phyloP scores from a whole-genome alignment of 2,113 vertebrate genomes.

The Murina feae region DNA sequence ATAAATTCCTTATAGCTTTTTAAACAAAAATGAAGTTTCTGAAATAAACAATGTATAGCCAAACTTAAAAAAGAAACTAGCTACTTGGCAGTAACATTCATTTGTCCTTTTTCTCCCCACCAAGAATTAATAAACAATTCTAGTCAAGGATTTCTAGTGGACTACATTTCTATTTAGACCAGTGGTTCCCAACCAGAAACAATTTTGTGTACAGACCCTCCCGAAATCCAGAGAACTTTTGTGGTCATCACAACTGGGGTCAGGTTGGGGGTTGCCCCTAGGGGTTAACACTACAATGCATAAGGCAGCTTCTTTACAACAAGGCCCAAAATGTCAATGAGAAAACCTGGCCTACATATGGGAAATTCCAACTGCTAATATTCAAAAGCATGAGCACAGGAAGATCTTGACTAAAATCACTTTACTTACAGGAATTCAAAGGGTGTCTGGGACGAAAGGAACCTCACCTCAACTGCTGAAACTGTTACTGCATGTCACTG shows the following conservation, averaged over 20 bases:
- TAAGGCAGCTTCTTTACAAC: background rate
- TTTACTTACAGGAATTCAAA: constrained; percentile 65
- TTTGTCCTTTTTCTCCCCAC: constrained; percentile 29
- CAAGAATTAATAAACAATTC: constrained; percentile 70
- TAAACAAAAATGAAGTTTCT: constrained; percentile 11
- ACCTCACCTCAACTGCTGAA: constrained; percentile 63
- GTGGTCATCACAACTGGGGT: background rate
- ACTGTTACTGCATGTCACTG: constrained; percentile 39
- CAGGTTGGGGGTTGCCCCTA: background rate
- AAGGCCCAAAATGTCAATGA: background rate
- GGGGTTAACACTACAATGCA: background rate
- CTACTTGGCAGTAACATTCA: constrained; percentile 52
- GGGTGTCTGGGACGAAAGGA: constrained; percentile 68
- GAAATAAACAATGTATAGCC: constrained; percentile 35
- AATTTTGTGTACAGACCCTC: background rate
- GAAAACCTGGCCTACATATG: constrained; percentile 19
- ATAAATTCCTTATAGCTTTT: constrained; percentile 42
- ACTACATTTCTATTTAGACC: constrained; percentile 61
- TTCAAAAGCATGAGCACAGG: constrained; percentile 68
- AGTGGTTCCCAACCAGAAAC: background rate
- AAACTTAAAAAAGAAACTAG: constrained; percentile 47
- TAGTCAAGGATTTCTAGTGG: constrained; percentile 53
- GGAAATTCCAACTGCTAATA: constrained; percentile 68
- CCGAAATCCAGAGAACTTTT: background rate
- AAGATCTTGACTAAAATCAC: constrained; percentile 71